phyloP scores from a whole-genome alignment of 2,113 vertebrate genomes.

The Otus sunia region DNA sequence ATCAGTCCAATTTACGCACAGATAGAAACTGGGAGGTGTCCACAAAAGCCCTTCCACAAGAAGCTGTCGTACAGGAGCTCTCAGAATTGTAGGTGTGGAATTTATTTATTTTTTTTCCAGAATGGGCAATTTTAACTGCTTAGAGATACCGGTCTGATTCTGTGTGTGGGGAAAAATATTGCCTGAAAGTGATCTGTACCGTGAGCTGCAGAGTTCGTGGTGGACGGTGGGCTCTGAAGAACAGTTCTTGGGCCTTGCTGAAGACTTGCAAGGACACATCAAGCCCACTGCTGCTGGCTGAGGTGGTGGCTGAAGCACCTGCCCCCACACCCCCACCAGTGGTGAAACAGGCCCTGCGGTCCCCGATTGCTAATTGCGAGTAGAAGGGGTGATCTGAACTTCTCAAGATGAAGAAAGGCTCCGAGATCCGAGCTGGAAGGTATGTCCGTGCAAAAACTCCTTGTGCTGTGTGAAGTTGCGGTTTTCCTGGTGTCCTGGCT shows the following conservation, averaged over 20 bases:
- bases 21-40: background rate
- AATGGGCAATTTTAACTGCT: rapidly evolving
- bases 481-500: no score
- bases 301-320: background rate
- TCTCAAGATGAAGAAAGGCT: background rate
- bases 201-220: rapidly evolving
- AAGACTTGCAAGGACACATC: background rate
- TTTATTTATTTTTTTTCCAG: background rate
- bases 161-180: rapidly evolving
- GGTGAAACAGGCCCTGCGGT: background rate
- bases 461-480: rapidly evolving
- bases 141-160: background rate
- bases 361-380: rapidly evolving
- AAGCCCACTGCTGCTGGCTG: background rate
- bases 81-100: rapidly evolving
- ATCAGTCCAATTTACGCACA: rapidly evolving
- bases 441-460: rapidly evolving
- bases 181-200: rapidly evolving
- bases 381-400: no score
- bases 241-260: background rate
- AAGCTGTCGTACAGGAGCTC: rapidly evolving
- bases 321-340: background rate
- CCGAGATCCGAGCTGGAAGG: background rate
- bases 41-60: background rate
- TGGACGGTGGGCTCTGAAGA: rapidly evolving